Evolutionary conservation across 2,113 vertebrate species (phyloP).

Genomic region (Potamarius usumacintae): DNA sequence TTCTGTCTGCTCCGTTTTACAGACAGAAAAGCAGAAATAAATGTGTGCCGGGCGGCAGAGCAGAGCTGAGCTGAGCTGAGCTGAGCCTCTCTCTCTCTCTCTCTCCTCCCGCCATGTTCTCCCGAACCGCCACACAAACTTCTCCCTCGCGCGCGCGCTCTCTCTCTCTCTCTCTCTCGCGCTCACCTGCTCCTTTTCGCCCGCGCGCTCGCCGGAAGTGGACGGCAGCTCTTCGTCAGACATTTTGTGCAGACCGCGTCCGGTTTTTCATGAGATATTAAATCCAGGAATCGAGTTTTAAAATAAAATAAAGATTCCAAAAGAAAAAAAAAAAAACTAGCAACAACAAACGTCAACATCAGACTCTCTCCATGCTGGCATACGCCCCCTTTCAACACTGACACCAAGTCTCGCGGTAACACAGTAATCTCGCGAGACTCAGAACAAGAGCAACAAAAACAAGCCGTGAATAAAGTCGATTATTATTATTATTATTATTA

Average conservation of each 20-base stretch:
- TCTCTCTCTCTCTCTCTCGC: slow-evolving; percentile 54
- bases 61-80: too few relatives aligned
- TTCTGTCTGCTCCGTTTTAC: not conserved
- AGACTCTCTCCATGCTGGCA: slow-evolving; percentile 49
- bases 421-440: slow-evolving; percentile 8
- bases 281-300: slow-evolving; percentile 40
- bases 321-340: not conserved
- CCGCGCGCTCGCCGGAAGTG: slow-evolving; percentile 55
- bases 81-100: not conserved
- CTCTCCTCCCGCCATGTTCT: too few relatives aligned
- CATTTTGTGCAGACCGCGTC: slow-evolving; percentile 42
- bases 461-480: not conserved
- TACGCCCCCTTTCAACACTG: slow-evolving; percentile 50
- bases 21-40: too few relatives aligned
- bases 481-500: not conserved
- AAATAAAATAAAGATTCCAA: not conserved
- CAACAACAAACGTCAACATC: slow-evolving; percentile 39
- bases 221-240: slow-evolving; percentile 63
- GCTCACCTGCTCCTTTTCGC: slow-evolving; percentile 58
- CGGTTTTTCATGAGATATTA: slow-evolving; percentile 39
- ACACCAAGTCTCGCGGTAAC: slow-evolving; percentile 24
- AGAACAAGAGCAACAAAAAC: not conserved
- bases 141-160: slow-evolving; percentile 2
- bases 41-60: too few relatives aligned
- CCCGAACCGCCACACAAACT: too few relatives aligned